Evolutionary conservation across 2,797 vertebrate species (phyloP).

Genomic region (Salmo trutta): DNA sequence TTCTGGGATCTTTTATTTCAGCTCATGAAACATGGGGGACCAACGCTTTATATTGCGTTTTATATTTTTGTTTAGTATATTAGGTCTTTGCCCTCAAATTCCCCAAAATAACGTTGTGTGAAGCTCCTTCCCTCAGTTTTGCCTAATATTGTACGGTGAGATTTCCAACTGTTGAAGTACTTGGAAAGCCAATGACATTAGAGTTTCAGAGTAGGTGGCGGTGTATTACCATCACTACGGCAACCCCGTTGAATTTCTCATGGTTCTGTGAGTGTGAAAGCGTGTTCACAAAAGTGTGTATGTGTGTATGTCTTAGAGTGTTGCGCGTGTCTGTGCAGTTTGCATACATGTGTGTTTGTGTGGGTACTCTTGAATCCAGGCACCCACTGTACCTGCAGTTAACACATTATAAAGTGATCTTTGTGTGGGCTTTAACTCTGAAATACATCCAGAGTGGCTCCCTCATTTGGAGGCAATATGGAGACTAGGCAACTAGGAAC

Average conservation of each 20-base stretch:
- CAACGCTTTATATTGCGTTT: too few species aligned
- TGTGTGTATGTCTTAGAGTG: not conserved
- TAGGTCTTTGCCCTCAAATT: too few species aligned
- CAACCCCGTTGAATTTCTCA: not conserved
- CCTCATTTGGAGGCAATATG: conserved; percentile 7
- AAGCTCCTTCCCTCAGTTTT: too few species aligned
- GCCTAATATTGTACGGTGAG: too few species aligned
- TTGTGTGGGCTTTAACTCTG: not conserved
- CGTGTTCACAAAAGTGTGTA: not conserved
- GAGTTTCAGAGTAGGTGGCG: too few species aligned
- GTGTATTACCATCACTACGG: too few species aligned
- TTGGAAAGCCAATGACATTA: too few species aligned
- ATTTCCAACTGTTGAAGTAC: too few species aligned
- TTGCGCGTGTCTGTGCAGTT: not conserved
- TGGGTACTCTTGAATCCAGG: not conserved
- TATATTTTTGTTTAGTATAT: too few species aligned
- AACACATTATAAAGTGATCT: not conserved
- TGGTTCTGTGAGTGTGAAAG: not conserved
- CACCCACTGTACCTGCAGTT: not conserved
- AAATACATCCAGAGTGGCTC: not conserved
- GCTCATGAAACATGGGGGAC: too few species aligned
- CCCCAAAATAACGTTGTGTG: too few species aligned
- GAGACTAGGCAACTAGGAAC: not conserved
- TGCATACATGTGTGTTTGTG: conserved; percentile 9
- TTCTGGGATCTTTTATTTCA: too few species aligned